Conservation (phyloP, 1,140 invertebrate species). For the Lucilia sericata region DNA sequence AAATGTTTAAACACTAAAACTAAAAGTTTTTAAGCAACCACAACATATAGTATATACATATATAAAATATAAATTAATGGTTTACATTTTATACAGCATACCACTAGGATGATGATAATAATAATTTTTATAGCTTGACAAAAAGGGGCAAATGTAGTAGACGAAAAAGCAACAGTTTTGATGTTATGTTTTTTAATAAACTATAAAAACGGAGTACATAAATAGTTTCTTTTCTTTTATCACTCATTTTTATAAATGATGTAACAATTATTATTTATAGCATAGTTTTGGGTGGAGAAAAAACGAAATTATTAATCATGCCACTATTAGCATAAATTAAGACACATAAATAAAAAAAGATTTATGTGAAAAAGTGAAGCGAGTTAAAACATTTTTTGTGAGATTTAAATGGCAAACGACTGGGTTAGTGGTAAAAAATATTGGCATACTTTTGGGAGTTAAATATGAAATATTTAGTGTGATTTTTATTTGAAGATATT, state of each 20-base stretch:
- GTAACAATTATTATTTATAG: slow-evolving; percentile 12
- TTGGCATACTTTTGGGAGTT: too few species aligned
- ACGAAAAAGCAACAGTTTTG: not conserved
- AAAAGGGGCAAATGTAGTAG: not conserved
- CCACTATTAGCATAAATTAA: not conserved
- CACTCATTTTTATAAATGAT: too few species aligned
- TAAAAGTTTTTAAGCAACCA: not conserved
- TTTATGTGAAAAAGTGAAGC: too few species aligned
- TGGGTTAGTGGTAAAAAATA: too few species aligned
- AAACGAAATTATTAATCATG: slow-evolving; percentile 24
- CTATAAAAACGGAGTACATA: too few species aligned
- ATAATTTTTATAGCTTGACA: not conserved
- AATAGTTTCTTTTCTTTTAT: too few species aligned
- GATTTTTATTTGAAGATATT: too few species aligned
- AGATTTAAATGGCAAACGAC: too few species aligned
- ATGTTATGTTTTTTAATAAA: slow-evolving; percentile 20
- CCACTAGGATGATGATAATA: not conserved
- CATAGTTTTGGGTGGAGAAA: not conserved
- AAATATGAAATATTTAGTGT: too few species aligned
- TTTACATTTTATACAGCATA: not conserved
- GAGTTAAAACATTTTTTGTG: too few species aligned
- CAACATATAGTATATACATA: not conserved
- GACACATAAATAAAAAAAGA: too few species aligned
- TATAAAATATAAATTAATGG: slow-evolving; percentile 18
- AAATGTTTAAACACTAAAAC: not conserved